These are phyloP conservation scores for Heliornis fulica DNA, from an alignment of 2,113 vertebrate genomes.

Conservation along the genomic window DNA sequence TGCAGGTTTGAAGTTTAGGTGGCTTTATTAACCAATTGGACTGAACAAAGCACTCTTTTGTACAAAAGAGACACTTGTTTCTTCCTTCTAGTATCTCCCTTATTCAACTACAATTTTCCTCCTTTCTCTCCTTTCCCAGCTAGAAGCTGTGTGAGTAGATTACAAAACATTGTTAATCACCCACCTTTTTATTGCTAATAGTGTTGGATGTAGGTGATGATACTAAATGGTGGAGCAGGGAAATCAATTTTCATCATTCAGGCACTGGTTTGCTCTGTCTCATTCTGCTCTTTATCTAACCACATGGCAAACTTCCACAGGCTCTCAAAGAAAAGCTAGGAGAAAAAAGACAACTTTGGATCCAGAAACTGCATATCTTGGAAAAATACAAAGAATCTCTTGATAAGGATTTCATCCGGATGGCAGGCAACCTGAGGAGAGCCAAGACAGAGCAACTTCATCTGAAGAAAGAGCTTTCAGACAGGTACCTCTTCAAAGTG, in stretches of 20 bases:
- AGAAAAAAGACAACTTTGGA: slow-evolving; percentile 75
- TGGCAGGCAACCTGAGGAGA: slow-evolving; percentile 82
- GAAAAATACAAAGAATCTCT: slow-evolving; percentile 80
- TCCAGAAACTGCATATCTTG: slow-evolving; percentile 76
- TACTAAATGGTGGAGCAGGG: neutral
- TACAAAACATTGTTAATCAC: neutral
- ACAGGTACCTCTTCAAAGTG: slow-evolving; percentile 70
- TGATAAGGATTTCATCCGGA: slow-evolving; percentile 81
- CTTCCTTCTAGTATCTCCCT: neutral
- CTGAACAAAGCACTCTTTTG: neutral
- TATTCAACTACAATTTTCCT: neutral
- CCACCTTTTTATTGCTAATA: neutral
- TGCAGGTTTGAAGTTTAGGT: neutral
- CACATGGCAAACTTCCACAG: neutral
- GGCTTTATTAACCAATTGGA: neutral
- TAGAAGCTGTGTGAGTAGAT: neutral
- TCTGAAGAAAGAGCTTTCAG: slow-evolving; percentile 73
- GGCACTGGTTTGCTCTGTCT: neutral
- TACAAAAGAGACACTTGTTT: neutral
- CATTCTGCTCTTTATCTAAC: neutral
- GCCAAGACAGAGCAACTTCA: slow-evolving; percentile 82
- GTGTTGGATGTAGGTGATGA: neutral
- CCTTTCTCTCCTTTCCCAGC: neutral
- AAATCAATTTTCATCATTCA: neutral
- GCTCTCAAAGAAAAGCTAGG: slow-evolving; percentile 73